Percentiles rank a stretch among this genome's conserved stretches.
phyloP scores from a whole-genome alignment of 2,797 vertebrate genomes.

The Mormyrops boulengeri region DNA sequence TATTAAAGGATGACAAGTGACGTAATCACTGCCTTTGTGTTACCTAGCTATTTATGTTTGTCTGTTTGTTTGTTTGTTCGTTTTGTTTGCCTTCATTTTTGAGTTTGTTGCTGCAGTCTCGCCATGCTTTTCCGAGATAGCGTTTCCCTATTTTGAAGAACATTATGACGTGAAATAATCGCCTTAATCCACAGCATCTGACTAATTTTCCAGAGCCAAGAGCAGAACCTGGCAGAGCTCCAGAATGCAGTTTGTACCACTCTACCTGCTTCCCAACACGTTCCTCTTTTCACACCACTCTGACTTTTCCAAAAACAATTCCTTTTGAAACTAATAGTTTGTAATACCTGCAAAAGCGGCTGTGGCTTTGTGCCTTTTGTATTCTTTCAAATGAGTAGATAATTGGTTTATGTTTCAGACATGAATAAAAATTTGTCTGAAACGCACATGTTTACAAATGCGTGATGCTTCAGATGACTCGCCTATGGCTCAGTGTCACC shows the following conservation, averaged over 20 bases:
- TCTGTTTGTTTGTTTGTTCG: not conserved
- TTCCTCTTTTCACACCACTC: not conserved
- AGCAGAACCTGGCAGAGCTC: slow-evolving; percentile 43
- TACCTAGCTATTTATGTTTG: not conserved
- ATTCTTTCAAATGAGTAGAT: slow-evolving; percentile 49
- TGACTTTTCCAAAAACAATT: not conserved
- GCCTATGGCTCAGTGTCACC: not conserved
- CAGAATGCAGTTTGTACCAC: slow-evolving; percentile 46
- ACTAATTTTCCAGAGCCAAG: slow-evolving; percentile 42
- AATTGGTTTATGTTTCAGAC: slow-evolving; percentile 44
- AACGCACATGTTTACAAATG: not conserved
- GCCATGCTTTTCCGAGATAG: slow-evolving; percentile 42
- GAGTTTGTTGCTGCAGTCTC: not conserved
- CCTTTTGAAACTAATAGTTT: slow-evolving; percentile 1
- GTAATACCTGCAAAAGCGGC: slow-evolving; percentile 25
- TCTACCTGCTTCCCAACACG: slow-evolving; percentile 37
- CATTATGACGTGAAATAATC: slow-evolving; percentile 28
- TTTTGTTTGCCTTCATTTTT: not conserved
- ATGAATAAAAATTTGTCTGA: slow-evolving; percentile 55
- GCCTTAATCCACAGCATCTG: slow-evolving; percentile 51
- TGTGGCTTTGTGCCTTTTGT: slow-evolving; percentile 33
- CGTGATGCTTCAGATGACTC: not conserved
- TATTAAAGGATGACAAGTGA: slow-evolving; percentile 4
- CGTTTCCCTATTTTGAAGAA: slow-evolving; percentile 47
- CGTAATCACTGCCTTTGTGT: not conserved